Base-by-base conservation (phyloP, 2,113 vertebrate species). In the Microtus pennsylvanicus region DNA sequence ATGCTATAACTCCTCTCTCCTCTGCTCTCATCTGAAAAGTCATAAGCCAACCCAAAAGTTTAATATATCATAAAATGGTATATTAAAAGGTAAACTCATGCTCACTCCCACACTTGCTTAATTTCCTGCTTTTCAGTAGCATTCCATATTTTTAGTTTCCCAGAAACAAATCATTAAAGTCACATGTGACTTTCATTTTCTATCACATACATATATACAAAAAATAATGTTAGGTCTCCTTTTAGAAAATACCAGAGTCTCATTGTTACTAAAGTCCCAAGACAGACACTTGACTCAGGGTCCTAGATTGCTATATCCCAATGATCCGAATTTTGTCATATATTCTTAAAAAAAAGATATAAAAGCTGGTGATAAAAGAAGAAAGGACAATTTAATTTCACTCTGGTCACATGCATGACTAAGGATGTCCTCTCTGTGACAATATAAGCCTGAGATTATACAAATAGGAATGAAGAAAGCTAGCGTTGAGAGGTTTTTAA, bases 1-100 rank as follows among this genome's bases (percentile, higher is more conserved):
- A 65, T 1, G 7, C 1, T 8, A 3, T 81, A 24, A 13, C 5
- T 58, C 52, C 24, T 1, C 5, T n/a, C 2, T 58, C 10, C 9
- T 24, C 33, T 80, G 33, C 5, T 81, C 35, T 55, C 5, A n/a
- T 58, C 52, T n/a, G 47, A 58, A n/a, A 81, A 58, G 1, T n/a
- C 21, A 24, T 58, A 58, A 81, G 35, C 22, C 10, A 58, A n/a
- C 55, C 5, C 52, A 81, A 8, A 45, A 45, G 19, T 24, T 21
- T 81, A 81, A 55, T 81, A n/a, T 81, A 81, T 14, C 33, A 58
- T 58, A 80, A 10, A 6, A 58, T n/a, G 35, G 78, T 5, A 55
- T n/a, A 81, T 13, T 35, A 58, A 80, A 33, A 80, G 21, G 4
- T 58, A 58, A 42, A 24, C 19, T n/a, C 52, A 22, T 24, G 4